Evolutionary conservation across 2,113 vertebrate species (phyloP), one percentile per base, ranked within the genome.

Genomic region (Lonchura striata): DNA sequence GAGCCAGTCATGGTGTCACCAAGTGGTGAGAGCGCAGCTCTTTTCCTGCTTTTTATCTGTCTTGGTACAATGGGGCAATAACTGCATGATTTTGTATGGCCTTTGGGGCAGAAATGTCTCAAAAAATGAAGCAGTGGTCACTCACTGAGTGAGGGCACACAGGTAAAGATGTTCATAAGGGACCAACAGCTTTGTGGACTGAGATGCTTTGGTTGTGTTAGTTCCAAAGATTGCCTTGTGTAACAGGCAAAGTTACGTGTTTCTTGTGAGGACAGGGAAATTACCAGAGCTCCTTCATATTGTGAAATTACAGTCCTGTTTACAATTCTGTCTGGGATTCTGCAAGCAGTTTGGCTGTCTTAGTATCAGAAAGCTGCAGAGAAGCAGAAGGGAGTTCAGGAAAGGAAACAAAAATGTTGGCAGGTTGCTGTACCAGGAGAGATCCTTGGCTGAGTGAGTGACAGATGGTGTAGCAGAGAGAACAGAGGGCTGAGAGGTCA

Each of bases 1-100:
- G 99, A 99, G 61, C 98, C 98, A 0, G 98, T 99, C 92, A 96
- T 98, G 82, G 98, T 99, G 68, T 98, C 98, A 2, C 99, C 99
- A 53, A 99, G 98, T 46, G 98, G 99, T 99, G 97, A 98, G 99
- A 87, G 49, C 49, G 83, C 74, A 24, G 28, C 30, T 80, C 25
- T 75, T 61, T 37, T 77, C 21, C 25, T 79, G 14, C 47, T 78
- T 49, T 21, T 85, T 68, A 3, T 42, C 42, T 66, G 13, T 63
- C 75, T 82, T 25, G 50, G 35, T 83, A 31, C 72, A 46, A 17
- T 2, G 4, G 28, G 53, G 44, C 12, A n/a, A 37, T 47, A 75
- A 47, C n/a, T 39, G 47, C 17, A 2, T 79, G 66, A 8, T 64
- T 84, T 60, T 63, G 14, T 56, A 4, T 1, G 11, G 57, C 20